Percentiles rank a stretch among this genome's conserved stretches.
phyloP scores from a whole-genome alignment of 2,113 vertebrate genomes.

The Boleophthalmus pectinirostris region DNA sequence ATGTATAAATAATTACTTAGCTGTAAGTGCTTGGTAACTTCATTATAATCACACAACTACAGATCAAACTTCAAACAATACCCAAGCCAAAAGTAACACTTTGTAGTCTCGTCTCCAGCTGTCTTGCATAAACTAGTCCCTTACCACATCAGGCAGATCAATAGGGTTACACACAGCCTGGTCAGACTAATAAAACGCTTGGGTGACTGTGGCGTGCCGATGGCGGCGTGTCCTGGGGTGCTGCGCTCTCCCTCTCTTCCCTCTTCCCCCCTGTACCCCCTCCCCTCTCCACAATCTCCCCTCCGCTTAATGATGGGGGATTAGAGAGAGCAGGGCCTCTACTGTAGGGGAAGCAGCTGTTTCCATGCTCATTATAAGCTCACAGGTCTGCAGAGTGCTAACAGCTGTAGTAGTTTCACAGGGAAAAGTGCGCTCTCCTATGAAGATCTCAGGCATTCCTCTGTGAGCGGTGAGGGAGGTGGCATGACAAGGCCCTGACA shows the following conservation, averaged over 20 bases:
- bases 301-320: slow-evolving; percentile 75
- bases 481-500: slow-evolving; percentile 62
- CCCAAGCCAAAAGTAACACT: slow-evolving; percentile 25
- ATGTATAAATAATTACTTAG: too few species aligned
- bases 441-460: slow-evolving; percentile 70
- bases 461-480: slow-evolving; percentile 45
- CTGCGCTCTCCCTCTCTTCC: slow-evolving; percentile 54
- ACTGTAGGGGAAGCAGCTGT: slow-evolving; percentile 80
- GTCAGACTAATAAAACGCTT: slow-evolving; percentile 62
- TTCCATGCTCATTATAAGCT: slow-evolving; percentile 78
- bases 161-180: slow-evolving; percentile 61
- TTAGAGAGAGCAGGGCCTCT: slow-evolving; percentile 75
- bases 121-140: slow-evolving; percentile 59
- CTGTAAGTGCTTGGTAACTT: not conserved
- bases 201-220: slow-evolving; percentile 62
- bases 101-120: slow-evolving; percentile 52
- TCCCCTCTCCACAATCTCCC: slow-evolving; percentile 49
- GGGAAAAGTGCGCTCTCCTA: slow-evolving; percentile 55
- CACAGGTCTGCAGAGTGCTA: slow-evolving; percentile 71
- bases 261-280: slow-evolving; percentile 58
- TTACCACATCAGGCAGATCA: slow-evolving; percentile 68
- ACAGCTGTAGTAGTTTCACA: slow-evolving; percentile 77
- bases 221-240: slow-evolving; percentile 54
- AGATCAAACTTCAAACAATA: not conserved
- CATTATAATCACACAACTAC: not conserved